Base-by-base conservation (phyloP, 2,113 vertebrate genomes). In the Paradisaea rubra region DNA sequence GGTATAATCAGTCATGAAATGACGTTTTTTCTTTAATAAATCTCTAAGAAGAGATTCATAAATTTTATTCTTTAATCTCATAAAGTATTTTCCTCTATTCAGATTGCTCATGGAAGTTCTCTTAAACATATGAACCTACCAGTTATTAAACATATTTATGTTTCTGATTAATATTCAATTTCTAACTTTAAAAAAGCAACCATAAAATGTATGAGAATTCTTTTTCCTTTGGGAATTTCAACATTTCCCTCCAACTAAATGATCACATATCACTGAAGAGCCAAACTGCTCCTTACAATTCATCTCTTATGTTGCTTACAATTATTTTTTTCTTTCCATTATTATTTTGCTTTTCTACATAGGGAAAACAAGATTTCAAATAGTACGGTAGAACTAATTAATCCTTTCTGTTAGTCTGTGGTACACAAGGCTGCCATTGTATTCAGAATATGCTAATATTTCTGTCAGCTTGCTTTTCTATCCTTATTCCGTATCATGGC, bases 381-480 rank as follows among this genome's bases (percentile, higher is more conserved):
- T 52, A 16, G 8, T 59, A 39, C 27, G 47, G 13, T 22, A 39
- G 45, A 89, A 89, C 9, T 54, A 83, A 91, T 92, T 18, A 85
- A 57, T 86, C 25, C 33, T 57, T 88, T 93, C 57, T 96, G 9
- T 89, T 85, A 54, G 41, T n/a, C 56, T 89, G 1, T 76, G 39
- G 22, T 56, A 81, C 15, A 31, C 35, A 93, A 82, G 44, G 79
- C 41, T 82, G 42, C 24, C 63, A 78, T 50, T 92, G 61, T 86
- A 80, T 82, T 87, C 6, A 21, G 70, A 88, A 88, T 79, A 83
- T 72, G 61, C 49, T 68, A 94, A 79, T 57, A 28, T 84, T 92
- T 89, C 81, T 91, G 57, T 96, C 91, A 94, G 69, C 47, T 93
- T 79, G 22, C 17, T 76, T 93, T 87, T 88, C 23, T 57, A 21